Base-by-base conservation (phyloP, 2,797 vertebrate species). In the Poecilia gillii region DNA sequence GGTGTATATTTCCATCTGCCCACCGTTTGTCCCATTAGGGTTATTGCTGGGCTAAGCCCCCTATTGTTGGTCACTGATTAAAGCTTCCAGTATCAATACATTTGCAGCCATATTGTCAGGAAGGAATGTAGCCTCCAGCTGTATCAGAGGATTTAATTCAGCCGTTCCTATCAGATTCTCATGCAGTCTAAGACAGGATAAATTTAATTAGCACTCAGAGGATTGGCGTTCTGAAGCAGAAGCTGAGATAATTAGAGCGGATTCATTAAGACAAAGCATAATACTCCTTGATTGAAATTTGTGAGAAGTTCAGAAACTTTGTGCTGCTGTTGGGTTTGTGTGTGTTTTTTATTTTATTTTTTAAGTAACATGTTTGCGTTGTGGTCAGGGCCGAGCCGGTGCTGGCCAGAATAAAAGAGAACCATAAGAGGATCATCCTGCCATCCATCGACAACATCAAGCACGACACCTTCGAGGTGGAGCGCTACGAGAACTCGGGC, bases 381-480 rank as follows among this genome's bases (percentile, higher is more conserved):
- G 12, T 71, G 49, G 43, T 76, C 88, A 99, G 98, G 98, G 97
- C 98, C 0, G 98, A 99, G 90, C 98, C 98, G 0, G 97, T 98
- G 64, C 96, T 99, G 1, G 96, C 97, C 6, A 96, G 98, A 73
- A 98, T 99, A 89, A 98, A 98, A 91, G 97, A 99, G n/a, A 96
- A 99, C 89, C 93, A 94, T 81, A 97, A 91, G 80, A 96, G 98
- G 77, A 97, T 99, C 77, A 96, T 99, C 87, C 94, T 99, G 47
- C 98, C 98, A 0, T 99, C 98, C 72, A 98, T 99, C 3, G 98
- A 99, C 94, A 99, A 99, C 96, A 99, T 99, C 95, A 98, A 97
- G 83, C 96, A 99, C 59, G 97, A 99, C 82, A 97, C 96, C 0
- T 98, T 99, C 0, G 98, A 98, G 92, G 95, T 98, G 91, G 98